Conservation (phyloP, 2,113 vertebrate species). For the Syngnathus typhle region DNA sequence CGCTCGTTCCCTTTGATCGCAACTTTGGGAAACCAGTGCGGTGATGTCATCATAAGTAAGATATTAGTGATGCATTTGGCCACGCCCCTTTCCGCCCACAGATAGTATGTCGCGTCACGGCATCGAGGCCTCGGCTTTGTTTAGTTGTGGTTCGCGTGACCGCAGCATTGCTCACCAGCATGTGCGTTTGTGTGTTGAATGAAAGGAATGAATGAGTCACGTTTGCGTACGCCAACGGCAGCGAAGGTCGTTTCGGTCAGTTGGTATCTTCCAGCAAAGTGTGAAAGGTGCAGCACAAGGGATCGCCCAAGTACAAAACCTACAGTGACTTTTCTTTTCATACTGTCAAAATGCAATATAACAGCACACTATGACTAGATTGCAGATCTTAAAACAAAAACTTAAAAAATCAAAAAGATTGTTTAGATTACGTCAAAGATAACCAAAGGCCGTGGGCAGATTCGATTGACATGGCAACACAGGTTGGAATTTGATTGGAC, state of each 20-base stretch:
- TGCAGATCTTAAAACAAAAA: too few relatives aligned
- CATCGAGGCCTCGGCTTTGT: conserved; percentile 47
- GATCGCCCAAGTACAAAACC: not conserved
- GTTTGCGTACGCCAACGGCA: conserved; percentile 28
- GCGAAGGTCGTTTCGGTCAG: not conserved
- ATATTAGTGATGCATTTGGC: not conserved
- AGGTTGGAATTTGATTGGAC: not conserved
- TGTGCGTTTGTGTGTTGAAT: conserved; percentile 15
- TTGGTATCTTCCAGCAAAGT: not conserved
- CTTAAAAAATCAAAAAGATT: too few relatives aligned
- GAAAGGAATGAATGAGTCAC: conserved; percentile 32
- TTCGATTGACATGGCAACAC: not conserved
- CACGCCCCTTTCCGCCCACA: conserved; percentile 34
- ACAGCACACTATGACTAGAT: too few relatives aligned
- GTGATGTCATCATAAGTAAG: not conserved
- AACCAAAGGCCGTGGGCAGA: not conserved
- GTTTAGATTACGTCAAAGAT: too few relatives aligned
- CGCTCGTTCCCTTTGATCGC: not conserved
- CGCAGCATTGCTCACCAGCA: conserved; percentile 25
- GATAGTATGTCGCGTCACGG: conserved; percentile 33
- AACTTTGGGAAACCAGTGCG: not conserved
- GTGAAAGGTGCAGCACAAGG: not conserved
- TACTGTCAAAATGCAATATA: not conserved
- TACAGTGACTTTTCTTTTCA: not conserved
- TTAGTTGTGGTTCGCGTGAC: conserved; percentile 39